phyloP scores from a whole-genome alignment of 2,113 vertebrate genomes.

The Agelaius phoeniceus region DNA sequence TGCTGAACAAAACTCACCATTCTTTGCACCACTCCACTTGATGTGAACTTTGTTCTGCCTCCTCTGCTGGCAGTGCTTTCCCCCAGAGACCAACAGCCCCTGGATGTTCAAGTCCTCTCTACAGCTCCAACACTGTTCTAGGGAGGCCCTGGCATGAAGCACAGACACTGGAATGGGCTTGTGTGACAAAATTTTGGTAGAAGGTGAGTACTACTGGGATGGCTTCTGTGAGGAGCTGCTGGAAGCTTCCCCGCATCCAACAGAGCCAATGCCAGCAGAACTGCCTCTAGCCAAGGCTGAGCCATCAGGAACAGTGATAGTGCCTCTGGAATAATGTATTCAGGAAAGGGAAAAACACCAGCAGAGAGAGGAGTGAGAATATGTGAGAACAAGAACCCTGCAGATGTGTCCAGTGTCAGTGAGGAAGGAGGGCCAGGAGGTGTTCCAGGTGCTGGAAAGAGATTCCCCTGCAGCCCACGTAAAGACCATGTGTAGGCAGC shows the following conservation, averaged over 20 bases:
- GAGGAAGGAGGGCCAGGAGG: neutral
- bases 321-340: neutral
- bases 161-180: neutral
- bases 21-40: neutral
- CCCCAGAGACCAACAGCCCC: neutral
- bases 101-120: neutral
- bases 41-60: neutral
- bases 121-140: neutral
- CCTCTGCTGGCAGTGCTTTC: neutral
- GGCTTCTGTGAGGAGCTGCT: neutral
- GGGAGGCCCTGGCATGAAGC: neutral
- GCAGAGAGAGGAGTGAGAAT: neutral
- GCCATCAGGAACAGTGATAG: neutral
- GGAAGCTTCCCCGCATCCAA: neutral
- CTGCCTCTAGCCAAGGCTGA: neutral
- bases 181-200: neutral
- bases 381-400: neutral
- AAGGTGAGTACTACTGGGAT: neutral
- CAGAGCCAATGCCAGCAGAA: neutral
- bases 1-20: neutral
- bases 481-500: neutral
- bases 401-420: neutral
- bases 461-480: fast-evolving
- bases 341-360: neutral
- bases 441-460: neutral